Evolutionary conservation across 2,888 invertebrate genomes (phyloP), one percentile per base, ranked within the genome.

Genomic region (Leucania comma): DNA sequence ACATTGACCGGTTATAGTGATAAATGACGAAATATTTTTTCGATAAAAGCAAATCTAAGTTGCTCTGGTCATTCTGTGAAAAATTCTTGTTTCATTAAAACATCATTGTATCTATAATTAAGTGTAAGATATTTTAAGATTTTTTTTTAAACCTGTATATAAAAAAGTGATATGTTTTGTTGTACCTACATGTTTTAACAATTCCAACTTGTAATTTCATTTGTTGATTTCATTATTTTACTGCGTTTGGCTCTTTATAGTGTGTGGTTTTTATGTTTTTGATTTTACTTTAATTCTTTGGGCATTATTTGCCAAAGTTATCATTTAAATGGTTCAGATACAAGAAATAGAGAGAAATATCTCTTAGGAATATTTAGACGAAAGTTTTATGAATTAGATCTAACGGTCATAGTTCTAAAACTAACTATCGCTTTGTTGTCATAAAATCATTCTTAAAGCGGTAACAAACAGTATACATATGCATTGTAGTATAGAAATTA

Each of bases 41-140:
- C 20, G 4, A 29, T 20, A 29, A 26, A 29, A 54, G 9, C 2
- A 20, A 54, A 9, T 54, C n/a, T 20, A 4, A 53, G 8, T 72
- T 76, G 26, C 88, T 90, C 86, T 90, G 76, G 91, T 91, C 90
- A 88, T 89, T 87, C 88, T 70, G 68, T 62, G n/a, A 63, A 66
- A 73, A 69, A 75, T 51, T 75, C 68, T 80, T 82, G 74, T 81
- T 64, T 56, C 62, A 71, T 63, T 48, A 50, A 66, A 58, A 57
- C 3, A 63, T 62, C 57, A 68, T 42, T 80, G 73, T 80, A 78
- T 51, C 46, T 67, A n/a, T 84, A 58, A 61, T 38, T 75, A 73
- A 73, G 29, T 75, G 12, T 78, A 70, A 72, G 60, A 74, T 77
- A 68, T 68, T 68, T 72, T 83, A 83, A 83, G 83, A 48, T 9